Conservation (phyloP, 23 tunicate species). For the Aplidium turbinatum region DNA sequence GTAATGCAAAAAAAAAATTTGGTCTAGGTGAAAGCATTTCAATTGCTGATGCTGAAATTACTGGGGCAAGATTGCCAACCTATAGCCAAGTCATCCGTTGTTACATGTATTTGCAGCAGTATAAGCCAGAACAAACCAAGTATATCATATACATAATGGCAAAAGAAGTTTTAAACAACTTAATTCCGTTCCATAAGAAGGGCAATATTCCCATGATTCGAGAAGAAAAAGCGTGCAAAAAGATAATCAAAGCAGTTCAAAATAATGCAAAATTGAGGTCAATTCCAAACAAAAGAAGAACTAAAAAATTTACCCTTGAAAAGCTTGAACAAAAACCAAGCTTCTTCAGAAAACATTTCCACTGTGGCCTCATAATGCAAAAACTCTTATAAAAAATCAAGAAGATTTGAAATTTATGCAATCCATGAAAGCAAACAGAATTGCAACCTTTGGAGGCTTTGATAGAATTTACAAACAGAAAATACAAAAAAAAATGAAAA, state of each 20-base stretch:
- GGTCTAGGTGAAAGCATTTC: constrained; percentile 10
- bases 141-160: constrained; percentile 6
- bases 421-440: constrained; percentile 18
- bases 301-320: constrained; percentile 20
- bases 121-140: constrained; percentile 21
- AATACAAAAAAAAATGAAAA: constrained; percentile 1
- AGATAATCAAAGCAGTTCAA: constrained; percentile 17
- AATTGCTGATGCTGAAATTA: constrained; percentile 20
- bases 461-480: constrained; percentile 19
- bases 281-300: constrained; percentile 18
- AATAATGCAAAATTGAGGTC: constrained; percentile 18
- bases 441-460: constrained; percentile 14
- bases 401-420: constrained; percentile 8
- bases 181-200: constrained; percentile 3
- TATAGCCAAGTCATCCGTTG: constrained; percentile 2
- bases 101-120: constrained; percentile 19
- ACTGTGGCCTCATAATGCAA: constrained; percentile 6
- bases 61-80: constrained; percentile 9
- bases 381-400: constrained; percentile 6
- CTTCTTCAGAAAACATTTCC: constrained; percentile 11
- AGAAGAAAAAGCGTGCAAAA: constrained; percentile 18
- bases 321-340: constrained; percentile 1
- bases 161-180: constrained; percentile 9
- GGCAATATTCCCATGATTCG: constrained; percentile 24
- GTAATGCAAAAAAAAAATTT: constrained; percentile 8